A percentile compares a stretch with the other conserved stretches of the same genome.
Evolutionary conservation across 1,140 invertebrate species (phyloP).

Genomic region (Tigriopus japonicus): DNA sequence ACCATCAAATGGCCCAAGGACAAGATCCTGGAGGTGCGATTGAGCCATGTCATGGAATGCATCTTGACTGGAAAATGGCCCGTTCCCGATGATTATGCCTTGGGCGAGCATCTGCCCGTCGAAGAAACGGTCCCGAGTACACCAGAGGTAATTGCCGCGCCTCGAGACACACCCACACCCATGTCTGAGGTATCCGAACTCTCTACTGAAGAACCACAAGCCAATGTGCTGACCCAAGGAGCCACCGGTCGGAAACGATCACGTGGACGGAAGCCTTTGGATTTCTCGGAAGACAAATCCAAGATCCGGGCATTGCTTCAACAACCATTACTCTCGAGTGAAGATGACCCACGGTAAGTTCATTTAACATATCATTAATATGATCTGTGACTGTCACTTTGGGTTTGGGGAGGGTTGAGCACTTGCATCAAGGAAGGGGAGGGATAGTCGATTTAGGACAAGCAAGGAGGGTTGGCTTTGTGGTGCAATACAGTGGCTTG

Average conservation of each 20-base stretch:
- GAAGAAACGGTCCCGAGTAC: background rate
- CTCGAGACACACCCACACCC: conserved; percentile 12
- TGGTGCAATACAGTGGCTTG: too few relatives aligned
- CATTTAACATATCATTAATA: too few relatives aligned
- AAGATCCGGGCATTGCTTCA: background rate
- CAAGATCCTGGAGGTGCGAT: conserved; percentile 17
- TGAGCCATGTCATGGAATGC: conserved; percentile 20
- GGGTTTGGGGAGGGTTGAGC: too few relatives aligned
- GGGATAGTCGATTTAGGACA: too few relatives aligned
- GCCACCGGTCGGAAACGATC: background rate
- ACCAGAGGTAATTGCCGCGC: background rate
- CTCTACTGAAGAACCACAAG: background rate
- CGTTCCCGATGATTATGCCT: conserved; percentile 1
- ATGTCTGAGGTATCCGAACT: background rate
- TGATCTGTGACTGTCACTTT: too few relatives aligned
- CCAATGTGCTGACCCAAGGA: conserved; percentile 5
- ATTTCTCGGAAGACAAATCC: conserved; percentile 1
- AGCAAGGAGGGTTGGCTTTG: too few relatives aligned
- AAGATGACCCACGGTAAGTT: too few relatives aligned
- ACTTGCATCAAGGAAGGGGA: too few relatives aligned
- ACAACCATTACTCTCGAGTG: too few relatives aligned
- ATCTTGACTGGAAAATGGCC: conserved; percentile 19
- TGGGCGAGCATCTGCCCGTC: background rate
- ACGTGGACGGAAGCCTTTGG: conserved; percentile 1
- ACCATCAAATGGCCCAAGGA: conserved; percentile 21